A percentile compares a stretch with the other conserved stretches of the same genome.
phyloP scores from a whole-genome alignment of 2,888 invertebrate genomes.

The Pterostichus madidus region DNA sequence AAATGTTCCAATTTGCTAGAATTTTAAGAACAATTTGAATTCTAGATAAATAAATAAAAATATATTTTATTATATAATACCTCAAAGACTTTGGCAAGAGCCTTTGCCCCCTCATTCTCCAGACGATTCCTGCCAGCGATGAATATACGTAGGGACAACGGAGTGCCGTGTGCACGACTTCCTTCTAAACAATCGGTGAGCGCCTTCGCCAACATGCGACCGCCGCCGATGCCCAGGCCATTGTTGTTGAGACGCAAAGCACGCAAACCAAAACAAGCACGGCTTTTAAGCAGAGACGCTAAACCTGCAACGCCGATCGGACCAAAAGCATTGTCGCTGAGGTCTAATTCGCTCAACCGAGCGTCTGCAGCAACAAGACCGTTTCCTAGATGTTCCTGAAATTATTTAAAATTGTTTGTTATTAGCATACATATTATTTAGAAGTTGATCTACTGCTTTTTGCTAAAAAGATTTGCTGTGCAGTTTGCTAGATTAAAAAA shows the following conservation, averaged over 20 bases:
- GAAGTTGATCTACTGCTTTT: too few relatives aligned
- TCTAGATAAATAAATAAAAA: neutral
- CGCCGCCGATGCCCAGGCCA: conserved; percentile 95
- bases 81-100: conserved; percentile 90
- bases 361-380: conserved; percentile 91
- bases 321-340: conserved; percentile 98
- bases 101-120: conserved; percentile 95
- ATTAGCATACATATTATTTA: too few relatives aligned
- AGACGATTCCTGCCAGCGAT: conserved; percentile 95
- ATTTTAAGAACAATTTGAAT: conserved; percentile 33
- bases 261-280: conserved; percentile 90
- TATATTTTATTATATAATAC: conserved; percentile 74
- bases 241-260: conserved; percentile 95
- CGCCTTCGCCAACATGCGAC: conserved; percentile 88
- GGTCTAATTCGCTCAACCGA: conserved; percentile 89
- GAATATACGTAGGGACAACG: conserved; percentile 89
- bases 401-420: neutral
- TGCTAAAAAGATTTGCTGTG: too few relatives aligned
- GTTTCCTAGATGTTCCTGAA: conserved; percentile 84
- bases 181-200: conserved; percentile 85
- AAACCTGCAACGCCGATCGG: conserved; percentile 96
- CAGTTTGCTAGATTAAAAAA: neutral
- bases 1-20: conserved; percentile 87
- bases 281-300: conserved; percentile 89
- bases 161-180: conserved; percentile 83